Base-by-base conservation (phyloP, 2,113 vertebrate genomes). In the Cebidichthys violaceus region DNA sequence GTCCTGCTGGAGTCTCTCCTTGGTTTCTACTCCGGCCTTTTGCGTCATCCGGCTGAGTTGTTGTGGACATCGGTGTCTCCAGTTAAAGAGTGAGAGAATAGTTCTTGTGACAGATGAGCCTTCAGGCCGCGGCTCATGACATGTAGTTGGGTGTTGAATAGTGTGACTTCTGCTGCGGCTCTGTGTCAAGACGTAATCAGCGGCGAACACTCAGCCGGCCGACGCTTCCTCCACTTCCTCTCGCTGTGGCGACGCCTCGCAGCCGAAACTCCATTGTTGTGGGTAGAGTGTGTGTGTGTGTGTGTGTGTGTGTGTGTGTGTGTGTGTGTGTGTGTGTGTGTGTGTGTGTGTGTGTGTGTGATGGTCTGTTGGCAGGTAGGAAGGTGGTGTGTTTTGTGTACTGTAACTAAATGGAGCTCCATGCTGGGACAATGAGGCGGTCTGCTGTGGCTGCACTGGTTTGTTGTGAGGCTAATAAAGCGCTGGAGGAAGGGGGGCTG, bases 211-310 rank as follows among this genome's bases (percentile, higher is more conserved):
- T 18, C 80, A 43, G 59, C 61, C 61, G 7, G 77, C 0, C 43
- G 55, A 86, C 45, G 31, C 76, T 91, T 92, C 89, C 91, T 87
- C 79, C 2, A 82, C 80, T 90, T 88, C 88, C 86, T 85, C 86
- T 50, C 20, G 3, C 60, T 78, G 76, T 35, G 87, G 70, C 11
- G 7, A 29, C 69, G 20, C 31, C 52, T 81, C 24, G 3, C 41
- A 61, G 75, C 68, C 52, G 4, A 45, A 2, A 29, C 57, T 60
- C 80, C 65, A 82, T 86, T 90, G 82, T 90, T 89, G 81, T 79
- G 37, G 45, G 68, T n/a, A 47, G 81, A 74, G 24, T 70, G 72
- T 74, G 77, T 70, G 57, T 57, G 59, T 45, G 35, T 18, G 0
- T 11, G 17, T 6, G 50, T 72, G 65, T 60, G 70, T 8, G 29